Conservation (phyloP, 2,797 vertebrate genomes). For the Rhynchonycteris naso region DNA sequence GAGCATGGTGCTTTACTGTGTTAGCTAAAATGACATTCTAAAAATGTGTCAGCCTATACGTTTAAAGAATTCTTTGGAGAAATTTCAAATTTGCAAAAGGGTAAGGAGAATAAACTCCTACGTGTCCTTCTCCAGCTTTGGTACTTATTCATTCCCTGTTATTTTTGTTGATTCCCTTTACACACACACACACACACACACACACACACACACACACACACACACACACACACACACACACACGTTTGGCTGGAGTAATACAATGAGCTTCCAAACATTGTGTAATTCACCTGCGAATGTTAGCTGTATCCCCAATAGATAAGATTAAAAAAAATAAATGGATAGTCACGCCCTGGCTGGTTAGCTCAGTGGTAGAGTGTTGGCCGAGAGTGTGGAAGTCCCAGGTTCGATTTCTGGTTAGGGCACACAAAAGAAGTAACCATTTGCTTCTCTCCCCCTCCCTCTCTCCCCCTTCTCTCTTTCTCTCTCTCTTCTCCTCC, state of each 20-base stretch:
- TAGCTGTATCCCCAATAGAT: neutral
- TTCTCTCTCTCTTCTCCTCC: too few species aligned
- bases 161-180: neutral
- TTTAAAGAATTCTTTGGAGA: conserved; percentile 11
- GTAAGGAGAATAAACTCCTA: neutral
- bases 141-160: neutral
- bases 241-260: neutral
- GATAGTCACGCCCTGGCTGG: too few species aligned
- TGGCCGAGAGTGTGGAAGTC: too few species aligned
- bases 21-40: neutral
- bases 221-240: neutral
- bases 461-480: too few species aligned
- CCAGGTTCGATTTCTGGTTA: too few species aligned
- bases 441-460: too few species aligned
- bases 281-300: neutral
- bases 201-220: neutral
- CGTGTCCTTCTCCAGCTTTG: neutral
- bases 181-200: neutral
- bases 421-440: too few species aligned
- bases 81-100: neutral
- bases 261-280: neutral
- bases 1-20: neutral
- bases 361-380: too few species aligned
- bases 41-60: neutral
- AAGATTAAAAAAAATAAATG: neutral